Base-by-base conservation (phyloP, 2,113 vertebrate species). In the Lagopus muta region DNA sequence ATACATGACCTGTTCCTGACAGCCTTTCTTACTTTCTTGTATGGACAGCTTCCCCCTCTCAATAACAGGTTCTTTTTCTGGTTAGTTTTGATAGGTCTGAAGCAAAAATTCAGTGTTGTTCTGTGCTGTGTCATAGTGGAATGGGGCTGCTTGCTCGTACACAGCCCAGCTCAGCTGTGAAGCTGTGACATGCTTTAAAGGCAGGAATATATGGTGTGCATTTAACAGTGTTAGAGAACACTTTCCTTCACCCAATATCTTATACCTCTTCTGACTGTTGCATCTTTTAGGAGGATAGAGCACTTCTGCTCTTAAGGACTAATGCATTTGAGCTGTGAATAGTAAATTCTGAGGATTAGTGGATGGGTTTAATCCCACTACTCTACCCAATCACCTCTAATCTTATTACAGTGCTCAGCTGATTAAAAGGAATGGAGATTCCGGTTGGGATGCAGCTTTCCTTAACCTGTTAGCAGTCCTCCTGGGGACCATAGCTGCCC, bases 341-440 rank as follows among this genome's bases (percentile, higher is more conserved):
- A 96, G 95, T 94, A 92, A 87, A 92, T 78, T 95, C 82, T 88
- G 88, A 69, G 75, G 88, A 96, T 97, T 97, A 96, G 42, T 73
- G 73, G 88, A 95, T 96, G 94, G 82, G 77, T 91, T 96, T 96
- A 95, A 91, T 95, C 91, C 54, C 78, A 71, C 84, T 94, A 77
- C 88, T 96, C 93, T 96, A 48, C 83, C 88, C 89, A 92, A 92
- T 96, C 71, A 76, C 67, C 57, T 89, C 81, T 96, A 97, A 97
- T 95, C 94, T 95, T 91, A 96, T 97, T 97, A 95, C 19, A 57
- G 43, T 72, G 61, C 82, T 96, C 91, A 94, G 90, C 90, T 96
- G 87, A 97, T 97, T 95, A 93, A 94, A 95, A 92, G 61, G 87
- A 90, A 8, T 87, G 87, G 90, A 88, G 92, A 94, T 94, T 97